Percentiles rank a stretch among this genome's conserved stretches.
Evolutionary conservation across 2,888 invertebrate species (phyloP).

Genomic region (Ceriagrion tenellum): DNA sequence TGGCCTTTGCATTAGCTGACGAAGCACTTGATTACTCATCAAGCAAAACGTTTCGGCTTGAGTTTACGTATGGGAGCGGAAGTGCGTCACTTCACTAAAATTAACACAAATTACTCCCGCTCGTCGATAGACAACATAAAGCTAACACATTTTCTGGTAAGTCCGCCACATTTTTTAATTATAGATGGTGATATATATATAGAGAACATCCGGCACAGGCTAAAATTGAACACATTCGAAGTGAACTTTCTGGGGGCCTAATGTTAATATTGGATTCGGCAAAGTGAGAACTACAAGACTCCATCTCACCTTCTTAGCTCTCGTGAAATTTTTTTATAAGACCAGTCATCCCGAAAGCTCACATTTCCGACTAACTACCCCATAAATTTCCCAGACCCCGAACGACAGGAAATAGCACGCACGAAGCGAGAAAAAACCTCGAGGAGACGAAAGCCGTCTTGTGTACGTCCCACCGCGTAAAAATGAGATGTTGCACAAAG

Average conservation of each 20-base stretch:
- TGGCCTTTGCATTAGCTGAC: background rate
- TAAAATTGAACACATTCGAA: background rate
- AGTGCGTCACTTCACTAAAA: background rate
- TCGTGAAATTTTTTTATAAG: background rate
- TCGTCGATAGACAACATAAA: background rate
- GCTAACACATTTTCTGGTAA: background rate
- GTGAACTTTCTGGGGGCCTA: background rate
- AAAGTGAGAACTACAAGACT: background rate
- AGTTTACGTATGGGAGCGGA: background rate
- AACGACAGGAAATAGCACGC: background rate
- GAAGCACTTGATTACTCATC: background rate
- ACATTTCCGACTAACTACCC: background rate
- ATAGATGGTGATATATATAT: background rate
- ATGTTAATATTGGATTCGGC: background rate
- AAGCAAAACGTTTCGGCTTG: background rate
- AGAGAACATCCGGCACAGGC: background rate
- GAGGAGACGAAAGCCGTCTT: no score
- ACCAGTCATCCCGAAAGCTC: background rate
- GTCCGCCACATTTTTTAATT: background rate
- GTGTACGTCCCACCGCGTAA: no score
- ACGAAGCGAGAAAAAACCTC: background rate
- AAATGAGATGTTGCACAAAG: no score
- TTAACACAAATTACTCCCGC: background rate
- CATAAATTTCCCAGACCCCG: background rate
- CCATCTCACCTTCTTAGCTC: background rate